Percentiles rank a stretch among this genome's conserved stretches.
Evolutionary conservation across 2,888 invertebrate species (phyloP).

Genomic region (Megaustenia siamemsis): DNA sequence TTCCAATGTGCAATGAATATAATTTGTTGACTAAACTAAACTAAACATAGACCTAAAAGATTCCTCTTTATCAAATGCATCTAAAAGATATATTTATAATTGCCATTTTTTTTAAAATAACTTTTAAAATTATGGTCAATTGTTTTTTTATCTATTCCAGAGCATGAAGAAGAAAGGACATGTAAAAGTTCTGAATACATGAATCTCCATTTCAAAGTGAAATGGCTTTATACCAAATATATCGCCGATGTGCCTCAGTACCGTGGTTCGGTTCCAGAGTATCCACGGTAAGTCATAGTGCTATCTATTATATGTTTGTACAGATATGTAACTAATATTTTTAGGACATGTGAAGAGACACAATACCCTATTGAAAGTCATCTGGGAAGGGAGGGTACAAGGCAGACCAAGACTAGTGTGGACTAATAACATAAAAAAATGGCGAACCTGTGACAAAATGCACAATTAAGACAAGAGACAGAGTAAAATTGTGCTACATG

Average conservation of each 20-base stretch:
- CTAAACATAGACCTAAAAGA: not conserved
- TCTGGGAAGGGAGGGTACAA: too few species aligned
- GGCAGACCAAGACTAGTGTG: too few species aligned
- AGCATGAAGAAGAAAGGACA: constrained; percentile 94
- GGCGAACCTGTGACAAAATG: too few species aligned
- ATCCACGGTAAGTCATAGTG: constrained; percentile 88
- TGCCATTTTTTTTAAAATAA: not conserved
- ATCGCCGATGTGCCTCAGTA: constrained; percentile 98
- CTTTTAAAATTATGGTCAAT: not conserved
- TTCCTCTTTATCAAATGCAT: not conserved
- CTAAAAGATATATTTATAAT: not conserved
- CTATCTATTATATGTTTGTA: too few species aligned
- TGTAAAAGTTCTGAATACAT: constrained; percentile 99
- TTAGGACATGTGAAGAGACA: too few species aligned
- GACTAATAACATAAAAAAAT: too few species aligned
- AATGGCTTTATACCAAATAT: constrained; percentile 98
- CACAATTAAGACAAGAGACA: too few species aligned
- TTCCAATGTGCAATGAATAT: too few species aligned
- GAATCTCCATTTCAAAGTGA: constrained; percentile 99
- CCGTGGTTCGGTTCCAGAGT: constrained; percentile 97
- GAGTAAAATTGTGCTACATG: too few species aligned
- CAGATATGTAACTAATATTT: too few species aligned
- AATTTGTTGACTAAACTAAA: too few species aligned
- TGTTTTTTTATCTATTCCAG: constrained; percentile 79
- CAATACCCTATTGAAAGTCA: too few species aligned